Evolutionary conservation across 2,888 invertebrate genomes (phyloP).

Genomic region (Plutella xylostella): DNA sequence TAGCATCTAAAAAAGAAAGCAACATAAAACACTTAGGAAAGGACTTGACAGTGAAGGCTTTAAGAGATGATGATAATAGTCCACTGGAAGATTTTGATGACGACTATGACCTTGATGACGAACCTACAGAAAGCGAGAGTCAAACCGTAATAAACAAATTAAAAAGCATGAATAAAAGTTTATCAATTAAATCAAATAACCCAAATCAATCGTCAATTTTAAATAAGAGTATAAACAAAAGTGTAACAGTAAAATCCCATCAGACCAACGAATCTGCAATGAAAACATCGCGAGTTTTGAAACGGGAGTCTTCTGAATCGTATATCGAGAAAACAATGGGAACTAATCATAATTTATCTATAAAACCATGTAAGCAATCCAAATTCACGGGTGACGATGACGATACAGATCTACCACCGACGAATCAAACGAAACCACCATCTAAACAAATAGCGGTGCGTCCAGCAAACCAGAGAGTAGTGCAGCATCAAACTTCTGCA

Average conservation of each 20-base stretch:
- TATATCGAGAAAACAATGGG: slow-evolving; percentile 22
- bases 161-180: slow-evolving; percentile 15
- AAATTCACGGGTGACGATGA: slow-evolving; percentile 15
- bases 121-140: slow-evolving; percentile 29
- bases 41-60: background rate
- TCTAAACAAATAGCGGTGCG: slow-evolving; percentile 16
- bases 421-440: no score
- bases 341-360: slow-evolving; percentile 26
- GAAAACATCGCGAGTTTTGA: background rate
- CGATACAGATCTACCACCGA: no score
- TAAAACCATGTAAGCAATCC: slow-evolving; percentile 28
- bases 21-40: background rate
- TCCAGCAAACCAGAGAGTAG: slow-evolving; percentile 31
- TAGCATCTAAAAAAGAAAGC: background rate
- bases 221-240: slow-evolving; percentile 34
- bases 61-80: slow-evolving; percentile 31
- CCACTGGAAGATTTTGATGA: slow-evolving; percentile 21
- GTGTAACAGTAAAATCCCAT: slow-evolving; percentile 26
- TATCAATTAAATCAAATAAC: slow-evolving; percentile 20
- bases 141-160: slow-evolving; percentile 27
- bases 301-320: background rate
- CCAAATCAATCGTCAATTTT: slow-evolving; percentile 25
- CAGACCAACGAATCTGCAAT: slow-evolving; percentile 4
- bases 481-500: background rate
- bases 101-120: slow-evolving; percentile 24